A percentile compares a stretch with the other conserved stretches of the same genome.
phyloP scores from a whole-genome alignment of 2,888 invertebrate genomes.

The Mimumesa dahlbomi region DNA sequence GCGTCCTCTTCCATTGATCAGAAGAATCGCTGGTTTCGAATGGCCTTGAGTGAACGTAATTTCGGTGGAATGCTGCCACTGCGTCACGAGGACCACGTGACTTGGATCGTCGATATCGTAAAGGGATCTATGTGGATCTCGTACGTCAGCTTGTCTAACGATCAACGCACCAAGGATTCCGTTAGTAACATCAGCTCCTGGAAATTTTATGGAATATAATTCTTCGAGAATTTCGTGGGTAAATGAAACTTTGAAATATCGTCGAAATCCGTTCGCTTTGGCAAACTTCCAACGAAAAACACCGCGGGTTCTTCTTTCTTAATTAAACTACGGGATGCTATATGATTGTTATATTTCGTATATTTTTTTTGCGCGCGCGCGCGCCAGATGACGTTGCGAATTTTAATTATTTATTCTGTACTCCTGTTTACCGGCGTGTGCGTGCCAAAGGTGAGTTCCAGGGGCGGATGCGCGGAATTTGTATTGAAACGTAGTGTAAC shows the following conservation, averaged over 20 bases:
- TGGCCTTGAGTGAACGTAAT: conserved; percentile 79
- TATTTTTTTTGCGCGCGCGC: no score
- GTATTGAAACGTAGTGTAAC: conserved; percentile 87
- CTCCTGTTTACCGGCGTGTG: conserved; percentile 82
- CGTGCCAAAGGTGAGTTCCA: conserved; percentile 89
- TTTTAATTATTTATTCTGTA: no score
- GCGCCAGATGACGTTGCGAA: no score
- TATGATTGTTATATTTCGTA: no score
- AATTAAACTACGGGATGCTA: no score
- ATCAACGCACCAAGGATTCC: conserved; percentile 88
- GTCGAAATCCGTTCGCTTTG: no score
- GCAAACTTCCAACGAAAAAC: no score
- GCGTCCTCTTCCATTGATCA: conserved; percentile 85
- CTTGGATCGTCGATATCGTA: conserved; percentile 88
- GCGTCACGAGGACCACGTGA: conserved; percentile 86
- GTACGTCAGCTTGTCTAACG: conserved; percentile 85
- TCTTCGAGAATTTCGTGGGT: neutral
- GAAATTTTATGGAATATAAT: neutral
- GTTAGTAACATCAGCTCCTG: conserved; percentile 85
- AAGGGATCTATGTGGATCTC: conserved; percentile 83
- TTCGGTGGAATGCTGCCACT: conserved; percentile 84
- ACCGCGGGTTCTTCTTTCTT: no score
- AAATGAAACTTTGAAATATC: no score
- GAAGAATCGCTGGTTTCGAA: conserved; percentile 82
- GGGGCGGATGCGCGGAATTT: conserved; percentile 85